phyloP scores from a whole-genome alignment of 1,140 invertebrate genomes.

The Metopolophium dirhodum region DNA sequence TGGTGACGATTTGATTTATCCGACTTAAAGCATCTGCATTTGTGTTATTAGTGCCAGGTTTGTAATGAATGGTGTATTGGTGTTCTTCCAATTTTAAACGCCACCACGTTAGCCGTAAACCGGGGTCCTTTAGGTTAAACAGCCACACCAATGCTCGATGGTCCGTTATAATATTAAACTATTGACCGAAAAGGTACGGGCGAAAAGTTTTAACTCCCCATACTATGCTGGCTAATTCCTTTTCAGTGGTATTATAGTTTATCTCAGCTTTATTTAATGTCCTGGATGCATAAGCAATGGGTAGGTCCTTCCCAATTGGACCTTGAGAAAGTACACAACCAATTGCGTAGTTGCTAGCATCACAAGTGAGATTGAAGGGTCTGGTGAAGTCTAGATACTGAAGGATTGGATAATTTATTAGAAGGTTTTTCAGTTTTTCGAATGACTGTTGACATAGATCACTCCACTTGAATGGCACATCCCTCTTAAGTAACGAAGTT shows the following conservation, averaged over 20 bases:
- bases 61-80: no score
- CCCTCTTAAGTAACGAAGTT: background rate
- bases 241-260: background rate
- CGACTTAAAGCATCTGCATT: no score
- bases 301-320: background rate
- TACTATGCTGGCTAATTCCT: background rate
- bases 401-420: background rate
- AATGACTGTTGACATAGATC: background rate
- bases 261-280: background rate
- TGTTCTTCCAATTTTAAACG: no score
- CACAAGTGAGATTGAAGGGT: slow-evolving; percentile 68
- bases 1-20: no score
- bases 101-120: no score
- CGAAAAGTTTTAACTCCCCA: background rate
- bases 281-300: background rate
- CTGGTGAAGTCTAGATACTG: slow-evolving; percentile 62
- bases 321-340: background rate
- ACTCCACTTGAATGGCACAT: background rate
- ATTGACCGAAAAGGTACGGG: no score
- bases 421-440: background rate
- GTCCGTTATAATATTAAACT: no score
- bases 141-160: no score
- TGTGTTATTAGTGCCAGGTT: no score
- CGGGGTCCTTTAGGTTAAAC: no score
- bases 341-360: slow-evolving; percentile 59